Percentiles rank a stretch among this genome's conserved stretches.
These are phyloP conservation scores for Lytechinus pictus DNA, from an alignment of 35 echinoderm and acorn worm species.

Conservation along the genomic window DNA sequence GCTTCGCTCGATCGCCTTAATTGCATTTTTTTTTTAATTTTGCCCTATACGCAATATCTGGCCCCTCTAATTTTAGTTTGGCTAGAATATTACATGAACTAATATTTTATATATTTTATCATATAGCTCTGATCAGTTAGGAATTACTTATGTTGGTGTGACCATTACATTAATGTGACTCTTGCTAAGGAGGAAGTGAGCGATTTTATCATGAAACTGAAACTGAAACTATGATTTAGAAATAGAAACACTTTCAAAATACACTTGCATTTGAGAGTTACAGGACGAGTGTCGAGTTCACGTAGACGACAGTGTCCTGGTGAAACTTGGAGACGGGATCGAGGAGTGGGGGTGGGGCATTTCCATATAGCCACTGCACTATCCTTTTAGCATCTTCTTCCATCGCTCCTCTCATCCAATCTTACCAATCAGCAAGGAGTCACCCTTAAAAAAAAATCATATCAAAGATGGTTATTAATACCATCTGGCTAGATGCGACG, in stretches of 20 bases:
- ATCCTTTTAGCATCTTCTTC: not conserved
- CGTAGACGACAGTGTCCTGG: not conserved
- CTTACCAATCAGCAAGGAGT: not conserved
- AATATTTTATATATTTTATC: no score
- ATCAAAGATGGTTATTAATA: conserved; percentile 34
- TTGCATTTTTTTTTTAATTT: no score
- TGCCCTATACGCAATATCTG: no score
- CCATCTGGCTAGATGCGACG: not conserved
- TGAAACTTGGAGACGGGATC: not conserved
- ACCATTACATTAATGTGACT: no score
- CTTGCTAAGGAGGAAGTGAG: not conserved
- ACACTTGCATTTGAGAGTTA: not conserved
- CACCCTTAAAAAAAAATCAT: not conserved
- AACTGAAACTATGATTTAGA: not conserved
- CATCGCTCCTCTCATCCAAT: not conserved
- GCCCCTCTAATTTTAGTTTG: no score
- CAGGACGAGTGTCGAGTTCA: not conserved
- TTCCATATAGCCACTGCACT: not conserved
- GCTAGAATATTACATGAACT: no score
- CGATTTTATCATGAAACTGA: not conserved
- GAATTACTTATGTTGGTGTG: no score
- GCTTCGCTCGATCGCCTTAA: no score
- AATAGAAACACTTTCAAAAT: not conserved
- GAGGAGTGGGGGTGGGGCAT: not conserved
- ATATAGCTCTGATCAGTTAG: no score